Evolutionary conservation across 1,140 invertebrate genomes (phyloP), one percentile per base, ranked within the genome.

Genomic region (Ips nitidus): DNA sequence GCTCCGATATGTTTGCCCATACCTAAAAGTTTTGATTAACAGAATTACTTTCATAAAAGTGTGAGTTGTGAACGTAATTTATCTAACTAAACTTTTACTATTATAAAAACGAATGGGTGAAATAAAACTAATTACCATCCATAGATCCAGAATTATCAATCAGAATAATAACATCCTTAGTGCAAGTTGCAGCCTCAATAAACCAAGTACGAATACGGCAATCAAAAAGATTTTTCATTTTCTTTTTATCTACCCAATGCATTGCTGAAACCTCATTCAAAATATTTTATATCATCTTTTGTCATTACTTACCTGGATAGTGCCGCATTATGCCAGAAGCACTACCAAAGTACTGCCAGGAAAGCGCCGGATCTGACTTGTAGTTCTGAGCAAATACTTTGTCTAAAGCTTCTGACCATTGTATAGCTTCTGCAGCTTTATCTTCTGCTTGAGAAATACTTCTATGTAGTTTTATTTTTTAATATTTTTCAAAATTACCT

Each of bases 61-160:
- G 22, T 22, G 22, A 22, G 22, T 22, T 22, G 22, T 22, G 22
- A 22, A 22, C 22, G 22, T 22, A 22, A 22, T 22, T 22, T 22
- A 22, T 22, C 22, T 22, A 22, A 22, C 22, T 22, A 22, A 22
- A 22, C 22, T 22, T 22, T 22, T 22, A 22, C 22, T 22, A 22
- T 22, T 22, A 22, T 22, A 22, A 22, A 22, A 22, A 22, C 22
- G 22, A 22, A 22, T 22, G 22, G 22, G 3, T 6, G 37, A 38
- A 55, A 55, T 7, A 7, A 55, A 55, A 50, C 7, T 22, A 50
- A 50, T 62, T 86, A 40, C 98, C 98, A 37, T 90, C 92, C 98
- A 99, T 99, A 7, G 97, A 98, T n/a, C 98, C 98, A 66, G 94
- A 94, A 47, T 88, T 89, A 79, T 99, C 98, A 50, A 99, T 85